Conservation (phyloP, 2,113 vertebrate species). For the Saguinus midas region DNA sequence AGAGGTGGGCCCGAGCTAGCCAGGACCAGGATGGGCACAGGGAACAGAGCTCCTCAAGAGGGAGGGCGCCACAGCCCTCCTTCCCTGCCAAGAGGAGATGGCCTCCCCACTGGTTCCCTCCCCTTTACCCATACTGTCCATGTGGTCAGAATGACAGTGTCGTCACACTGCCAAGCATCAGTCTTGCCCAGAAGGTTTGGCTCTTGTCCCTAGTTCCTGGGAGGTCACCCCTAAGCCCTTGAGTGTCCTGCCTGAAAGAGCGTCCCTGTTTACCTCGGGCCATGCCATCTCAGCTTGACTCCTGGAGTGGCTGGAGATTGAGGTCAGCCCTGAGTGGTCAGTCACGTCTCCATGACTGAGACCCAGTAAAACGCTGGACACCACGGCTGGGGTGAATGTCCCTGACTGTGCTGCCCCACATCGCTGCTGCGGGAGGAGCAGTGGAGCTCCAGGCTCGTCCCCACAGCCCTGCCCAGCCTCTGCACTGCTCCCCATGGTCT, state of each 20-base stretch:
- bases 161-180: background rate
- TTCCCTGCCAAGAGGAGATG: background rate
- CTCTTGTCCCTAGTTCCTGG: background rate
- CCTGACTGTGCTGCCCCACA: fast-evolving
- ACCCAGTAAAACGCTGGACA: background rate
- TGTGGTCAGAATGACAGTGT: background rate
- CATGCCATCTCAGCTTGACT: background rate
- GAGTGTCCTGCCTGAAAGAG: background rate
- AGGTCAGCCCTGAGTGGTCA: background rate
- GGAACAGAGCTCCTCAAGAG: fast-evolving
- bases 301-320: background rate
- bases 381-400: fast-evolving
- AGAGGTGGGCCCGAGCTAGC: no score
- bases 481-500: no score
- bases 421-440: fast-evolving
- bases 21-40: fast-evolving
- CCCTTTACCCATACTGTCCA: fast-evolving
- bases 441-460: background rate
- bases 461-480: no score
- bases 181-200: fast-evolving
- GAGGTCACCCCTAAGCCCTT: background rate
- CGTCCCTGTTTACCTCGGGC: background rate
- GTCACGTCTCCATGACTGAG: background rate
- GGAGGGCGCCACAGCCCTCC: background rate
- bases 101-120: fast-evolving